Conservation (phyloP, 23 tunicate species). For the Halocynthia aurantium region DNA sequence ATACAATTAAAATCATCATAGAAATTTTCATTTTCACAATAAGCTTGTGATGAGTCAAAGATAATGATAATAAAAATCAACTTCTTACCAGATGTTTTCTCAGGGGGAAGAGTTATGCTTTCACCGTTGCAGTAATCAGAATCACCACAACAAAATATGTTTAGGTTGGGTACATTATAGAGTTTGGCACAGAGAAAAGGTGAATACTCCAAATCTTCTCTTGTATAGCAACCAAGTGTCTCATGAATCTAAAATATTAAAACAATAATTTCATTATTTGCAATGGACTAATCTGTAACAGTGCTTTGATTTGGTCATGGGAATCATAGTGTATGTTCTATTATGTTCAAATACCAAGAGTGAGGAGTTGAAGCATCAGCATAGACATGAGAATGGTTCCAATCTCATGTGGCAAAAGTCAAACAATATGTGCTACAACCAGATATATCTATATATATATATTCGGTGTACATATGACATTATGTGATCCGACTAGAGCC, state of each 20-base stretch:
- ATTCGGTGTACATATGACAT: too few species aligned
- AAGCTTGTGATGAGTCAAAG: background rate
- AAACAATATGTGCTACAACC: too few species aligned
- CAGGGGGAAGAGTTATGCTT: slow-evolving; percentile 3
- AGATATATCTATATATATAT: too few species aligned
- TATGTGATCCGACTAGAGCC: background rate
- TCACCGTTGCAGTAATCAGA: slow-evolving; percentile 10
- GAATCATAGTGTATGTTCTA: too few species aligned
- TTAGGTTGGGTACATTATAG: background rate
- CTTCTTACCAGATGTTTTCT: background rate
- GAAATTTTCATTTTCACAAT: background rate
- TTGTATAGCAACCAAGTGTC: background rate
- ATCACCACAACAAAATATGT: slow-evolving; percentile 5
- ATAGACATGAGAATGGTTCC: too few species aligned
- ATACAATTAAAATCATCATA: background rate
- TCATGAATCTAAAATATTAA: background rate
- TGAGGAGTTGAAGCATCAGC: too few species aligned
- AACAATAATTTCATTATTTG: background rate
- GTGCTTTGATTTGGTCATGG: too few species aligned
- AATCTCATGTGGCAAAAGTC: too few species aligned
- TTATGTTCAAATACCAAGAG: too few species aligned
- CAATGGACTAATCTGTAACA: too few species aligned
- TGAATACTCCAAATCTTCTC: background rate
- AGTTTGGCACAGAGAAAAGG: background rate
- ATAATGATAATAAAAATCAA: background rate